These are phyloP conservation scores for Pempheris klunzingeri DNA, from an alignment of 2,797 vertebrate species.

Conservation along the genomic window DNA sequence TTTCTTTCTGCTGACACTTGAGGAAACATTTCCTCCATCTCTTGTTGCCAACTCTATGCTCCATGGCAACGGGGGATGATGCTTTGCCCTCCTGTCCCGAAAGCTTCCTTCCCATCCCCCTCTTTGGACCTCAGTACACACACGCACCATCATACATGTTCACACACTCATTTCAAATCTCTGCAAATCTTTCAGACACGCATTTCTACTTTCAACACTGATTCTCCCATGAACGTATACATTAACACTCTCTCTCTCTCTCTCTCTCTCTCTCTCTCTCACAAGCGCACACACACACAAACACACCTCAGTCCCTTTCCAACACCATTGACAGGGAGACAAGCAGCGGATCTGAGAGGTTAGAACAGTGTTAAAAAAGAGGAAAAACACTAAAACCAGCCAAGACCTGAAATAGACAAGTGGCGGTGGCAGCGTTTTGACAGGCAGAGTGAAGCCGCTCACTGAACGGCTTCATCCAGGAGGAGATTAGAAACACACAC, in stretches of 20 bases:
- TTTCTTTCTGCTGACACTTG: constrained; percentile 57
- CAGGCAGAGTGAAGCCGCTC: constrained; percentile 70
- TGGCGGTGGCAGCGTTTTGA: constrained; percentile 59
- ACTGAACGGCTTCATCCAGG: constrained; percentile 73
- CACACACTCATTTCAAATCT: constrained; percentile 34
- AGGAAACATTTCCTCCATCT: constrained; percentile 66
- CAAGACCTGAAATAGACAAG: constrained; percentile 76
- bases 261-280: neutral
- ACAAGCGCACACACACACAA: constrained; percentile 19
- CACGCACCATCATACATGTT: constrained; percentile 25
- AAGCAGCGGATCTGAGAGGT: constrained; percentile 74
- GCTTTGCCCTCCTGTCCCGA: constrained; percentile 57
- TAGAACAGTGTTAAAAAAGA: constrained; percentile 53
- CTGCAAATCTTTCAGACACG: constrained; percentile 43
- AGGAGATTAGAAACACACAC: constrained; percentile 78
- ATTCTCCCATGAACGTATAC: constrained; percentile 30
- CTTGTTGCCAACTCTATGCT: constrained; percentile 71
- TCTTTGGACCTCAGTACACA: constrained; percentile 18
- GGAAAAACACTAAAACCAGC: constrained; percentile 63
- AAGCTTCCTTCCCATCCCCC: constrained; percentile 28
- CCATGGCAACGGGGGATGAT: constrained; percentile 71
- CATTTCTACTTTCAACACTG: constrained; percentile 37
- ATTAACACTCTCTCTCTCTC: constrained; percentile 28
- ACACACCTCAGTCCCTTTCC: constrained; percentile 55
- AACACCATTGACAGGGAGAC: constrained; percentile 76